Percentiles rank a stretch among this genome's conserved stretches.
Evolutionary conservation across 2,797 vertebrate genomes (phyloP).

Genomic region (Sebastes oblongus): DNA sequence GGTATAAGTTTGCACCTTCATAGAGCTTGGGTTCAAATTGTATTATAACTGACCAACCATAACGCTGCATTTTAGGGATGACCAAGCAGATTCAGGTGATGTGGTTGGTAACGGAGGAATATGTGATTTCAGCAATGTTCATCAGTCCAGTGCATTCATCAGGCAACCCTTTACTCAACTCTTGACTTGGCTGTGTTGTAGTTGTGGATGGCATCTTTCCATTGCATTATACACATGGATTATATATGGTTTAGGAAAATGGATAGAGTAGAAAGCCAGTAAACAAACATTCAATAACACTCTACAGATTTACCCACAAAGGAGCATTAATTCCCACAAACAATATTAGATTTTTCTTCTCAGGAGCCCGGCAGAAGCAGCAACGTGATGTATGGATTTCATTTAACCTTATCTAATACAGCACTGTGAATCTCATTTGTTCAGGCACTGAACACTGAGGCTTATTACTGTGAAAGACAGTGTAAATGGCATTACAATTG

Average conservation of each 20-base stretch:
- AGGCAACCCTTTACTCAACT: neutral
- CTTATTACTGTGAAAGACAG: constrained; percentile 63
- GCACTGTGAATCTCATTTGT: constrained; percentile 68
- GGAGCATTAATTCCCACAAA: constrained; percentile 63
- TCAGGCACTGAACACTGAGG: constrained; percentile 48
- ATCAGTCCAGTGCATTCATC: constrained; percentile 2
- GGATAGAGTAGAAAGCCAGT: constrained; percentile 9
- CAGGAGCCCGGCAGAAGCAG: constrained; percentile 43
- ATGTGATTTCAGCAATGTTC: neutral
- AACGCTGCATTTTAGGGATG: neutral
- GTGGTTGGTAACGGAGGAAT: neutral
- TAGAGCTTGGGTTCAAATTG: neutral
- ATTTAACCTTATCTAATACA: constrained; percentile 75
- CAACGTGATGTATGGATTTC: constrained; percentile 78
- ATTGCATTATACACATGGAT: neutral
- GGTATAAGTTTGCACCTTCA: neutral
- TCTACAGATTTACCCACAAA: constrained; percentile 49
- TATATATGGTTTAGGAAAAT: constrained; percentile 16
- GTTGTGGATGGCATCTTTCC: neutral
- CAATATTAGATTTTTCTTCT: constrained; percentile 45
- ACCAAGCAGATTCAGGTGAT: constrained; percentile 11
- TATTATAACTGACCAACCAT: neutral
- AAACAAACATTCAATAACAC: constrained; percentile 50
- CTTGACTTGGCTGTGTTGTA: neutral
- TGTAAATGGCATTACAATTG: constrained; percentile 48